Conservation (phyloP, 2,113 vertebrate genomes). For the Corapipo altera region DNA sequence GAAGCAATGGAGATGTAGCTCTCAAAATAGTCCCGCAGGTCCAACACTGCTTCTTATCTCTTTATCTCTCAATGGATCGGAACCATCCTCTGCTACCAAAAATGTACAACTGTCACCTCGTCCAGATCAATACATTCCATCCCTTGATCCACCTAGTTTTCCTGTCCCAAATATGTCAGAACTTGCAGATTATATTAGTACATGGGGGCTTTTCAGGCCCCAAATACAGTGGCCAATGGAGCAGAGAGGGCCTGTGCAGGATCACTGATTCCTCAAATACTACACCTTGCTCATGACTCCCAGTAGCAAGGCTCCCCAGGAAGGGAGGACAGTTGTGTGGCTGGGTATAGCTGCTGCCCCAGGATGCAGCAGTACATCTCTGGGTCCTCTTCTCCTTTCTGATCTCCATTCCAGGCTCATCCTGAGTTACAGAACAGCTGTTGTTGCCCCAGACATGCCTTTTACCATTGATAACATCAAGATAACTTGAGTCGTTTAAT, state of each 20-base stretch:
- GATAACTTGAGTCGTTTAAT: background rate
- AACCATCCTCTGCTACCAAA: too few relatives aligned
- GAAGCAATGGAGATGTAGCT: too few relatives aligned
- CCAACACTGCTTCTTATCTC: too few relatives aligned
- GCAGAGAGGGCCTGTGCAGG: background rate
- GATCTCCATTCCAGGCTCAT: background rate
- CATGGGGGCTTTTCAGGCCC: accelerated
- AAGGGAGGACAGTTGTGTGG: background rate
- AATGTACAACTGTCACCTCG: accelerated
- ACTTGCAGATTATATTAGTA: background rate
- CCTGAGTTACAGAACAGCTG: background rate
- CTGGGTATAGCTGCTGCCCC: background rate
- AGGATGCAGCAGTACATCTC: background rate
- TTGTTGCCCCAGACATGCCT: background rate
- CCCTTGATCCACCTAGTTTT: background rate
- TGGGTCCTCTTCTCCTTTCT: background rate
- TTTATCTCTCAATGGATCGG: too few relatives aligned
- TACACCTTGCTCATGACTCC: background rate
- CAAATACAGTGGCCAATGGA: background rate
- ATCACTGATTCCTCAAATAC: background rate
- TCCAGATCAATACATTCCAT: background rate
- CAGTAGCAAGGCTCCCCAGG: background rate
- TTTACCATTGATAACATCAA: background rate
- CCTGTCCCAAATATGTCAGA: background rate
- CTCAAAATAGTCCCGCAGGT: too few relatives aligned